Base-by-base conservation (phyloP, 2,113 vertebrate species). In the Oncorhynchus keta region DNA sequence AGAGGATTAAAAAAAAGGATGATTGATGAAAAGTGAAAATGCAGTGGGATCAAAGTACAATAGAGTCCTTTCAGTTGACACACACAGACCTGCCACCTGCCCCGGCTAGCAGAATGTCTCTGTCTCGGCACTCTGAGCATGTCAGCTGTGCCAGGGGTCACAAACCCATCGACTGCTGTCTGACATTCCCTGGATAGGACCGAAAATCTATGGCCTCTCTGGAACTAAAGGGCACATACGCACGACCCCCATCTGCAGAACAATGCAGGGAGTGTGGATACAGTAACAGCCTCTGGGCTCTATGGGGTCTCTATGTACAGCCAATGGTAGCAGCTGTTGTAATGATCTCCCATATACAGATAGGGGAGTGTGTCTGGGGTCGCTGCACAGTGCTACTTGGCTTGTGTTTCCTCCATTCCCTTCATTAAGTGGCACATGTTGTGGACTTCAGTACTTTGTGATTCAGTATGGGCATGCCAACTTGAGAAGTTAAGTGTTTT, bases 201-300 rank as follows among this genome's bases (percentile, higher is more conserved):
- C 64, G 71, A 89, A 88, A 84, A 86, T 85, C 83, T 85, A 84
- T 83, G 82, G 78, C 83, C 78, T 83, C 78, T 83, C 5, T 82
- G 77, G 72, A 87, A 83, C 77, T 78, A 79, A 84, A 79, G 61
- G 35, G 4, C 51, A 73, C 64, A 76, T 74, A 70, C 72, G 59
- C 83, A 51, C 74, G 70, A 73, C 1, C 74, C 9, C 35, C 79
- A 83, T 86, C 84, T 84, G 73, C 77, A 39, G 45, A 77, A 88
- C 88, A 89, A 83, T 87, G 78, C 32, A 83, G 72, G 78, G 79
- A 85, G 84, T 84, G 87, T 88, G 87, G 88, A 89, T 86, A 86
- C 85, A 85, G 84, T 84, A 85, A 86, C 85, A 70, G 82, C 74
- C 80, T 82, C 84, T 78, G 85, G 85, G 84, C 86, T 88, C 84